Evolutionary conservation across 2,797 vertebrate genomes (phyloP).

Genomic region (Psittacula derbiana): DNA sequence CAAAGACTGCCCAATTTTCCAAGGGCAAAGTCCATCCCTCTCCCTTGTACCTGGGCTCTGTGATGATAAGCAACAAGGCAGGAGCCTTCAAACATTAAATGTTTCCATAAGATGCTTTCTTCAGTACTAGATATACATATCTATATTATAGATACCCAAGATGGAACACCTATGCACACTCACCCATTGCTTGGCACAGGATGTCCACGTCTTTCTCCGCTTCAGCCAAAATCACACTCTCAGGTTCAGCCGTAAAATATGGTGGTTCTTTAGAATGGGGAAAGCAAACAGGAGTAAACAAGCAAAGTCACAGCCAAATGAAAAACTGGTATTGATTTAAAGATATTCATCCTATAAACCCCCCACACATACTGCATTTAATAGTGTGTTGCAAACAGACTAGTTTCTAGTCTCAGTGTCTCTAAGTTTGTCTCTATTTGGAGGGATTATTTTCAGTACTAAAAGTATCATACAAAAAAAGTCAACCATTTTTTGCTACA

Average conservation of each 20-base stretch:
- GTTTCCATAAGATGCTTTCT: neutral
- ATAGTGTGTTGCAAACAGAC: neutral
- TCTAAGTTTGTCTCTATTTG: neutral
- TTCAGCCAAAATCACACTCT: conserved; percentile 80
- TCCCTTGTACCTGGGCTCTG: neutral
- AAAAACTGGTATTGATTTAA: neutral
- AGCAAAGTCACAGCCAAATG: neutral
- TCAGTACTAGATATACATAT: rapidly evolving
- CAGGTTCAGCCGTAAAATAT: conserved; percentile 82
- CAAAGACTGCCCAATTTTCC: neutral
- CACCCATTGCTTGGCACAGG: conserved; percentile 87
- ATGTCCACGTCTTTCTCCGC: conserved; percentile 86
- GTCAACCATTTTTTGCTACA: neutral
- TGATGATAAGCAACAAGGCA: neutral
- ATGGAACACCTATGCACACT: neutral
- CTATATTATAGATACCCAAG: neutral
- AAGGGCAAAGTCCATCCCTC: neutral
- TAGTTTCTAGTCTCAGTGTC: neutral
- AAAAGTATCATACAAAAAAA: neutral
- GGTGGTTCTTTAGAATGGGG: conserved; percentile 80
- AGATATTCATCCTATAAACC: neutral
- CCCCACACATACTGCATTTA: neutral
- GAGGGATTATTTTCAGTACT: neutral
- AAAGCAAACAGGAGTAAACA: conserved; percentile 22
- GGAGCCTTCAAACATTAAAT: neutral